Evolutionary conservation across 2,888 invertebrate genomes (phyloP).

Genomic region (Cryptus viduatorius): DNA sequence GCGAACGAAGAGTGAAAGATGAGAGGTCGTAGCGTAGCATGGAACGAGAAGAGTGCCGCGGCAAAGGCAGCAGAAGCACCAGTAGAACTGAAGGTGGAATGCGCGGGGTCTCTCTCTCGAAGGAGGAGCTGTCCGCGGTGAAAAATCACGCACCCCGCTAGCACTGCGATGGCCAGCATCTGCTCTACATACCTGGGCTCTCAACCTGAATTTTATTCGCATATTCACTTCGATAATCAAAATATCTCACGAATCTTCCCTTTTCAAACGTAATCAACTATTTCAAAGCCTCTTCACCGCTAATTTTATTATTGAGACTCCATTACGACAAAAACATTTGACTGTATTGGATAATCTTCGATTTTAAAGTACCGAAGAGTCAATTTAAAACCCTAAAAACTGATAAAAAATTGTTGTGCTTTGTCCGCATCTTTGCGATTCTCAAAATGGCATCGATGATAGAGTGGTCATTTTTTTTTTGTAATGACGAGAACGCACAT

Average conservation of each 20-base stretch:
- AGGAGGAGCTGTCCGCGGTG: conserved; percentile 82
- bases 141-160: conserved; percentile 83
- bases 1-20: conserved; percentile 71
- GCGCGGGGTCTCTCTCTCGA: conserved; percentile 78
- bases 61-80: conserved; percentile 65
- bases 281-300: neutral
- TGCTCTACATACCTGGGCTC: conserved; percentile 83
- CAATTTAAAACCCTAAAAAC: neutral
- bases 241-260: neutral
- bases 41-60: conserved; percentile 49
- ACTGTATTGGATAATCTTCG: neutral
- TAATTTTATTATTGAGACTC: neutral
- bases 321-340: neutral
- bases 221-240: neutral
- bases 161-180: conserved; percentile 79
- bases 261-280: neutral
- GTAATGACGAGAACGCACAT: neutral
- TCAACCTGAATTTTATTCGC: conserved; percentile 74
- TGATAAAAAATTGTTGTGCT: too few relatives aligned
- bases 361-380: neutral
- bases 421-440: neutral
- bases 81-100: conserved; percentile 77
- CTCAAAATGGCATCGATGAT: neutral
- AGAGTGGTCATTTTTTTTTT: neutral
- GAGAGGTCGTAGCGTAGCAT: conserved; percentile 54